Percentiles rank a stretch among this genome's conserved stretches.
Conservation (phyloP, 2,113 vertebrate species). For the Cyprinodon brontotheroides region DNA sequence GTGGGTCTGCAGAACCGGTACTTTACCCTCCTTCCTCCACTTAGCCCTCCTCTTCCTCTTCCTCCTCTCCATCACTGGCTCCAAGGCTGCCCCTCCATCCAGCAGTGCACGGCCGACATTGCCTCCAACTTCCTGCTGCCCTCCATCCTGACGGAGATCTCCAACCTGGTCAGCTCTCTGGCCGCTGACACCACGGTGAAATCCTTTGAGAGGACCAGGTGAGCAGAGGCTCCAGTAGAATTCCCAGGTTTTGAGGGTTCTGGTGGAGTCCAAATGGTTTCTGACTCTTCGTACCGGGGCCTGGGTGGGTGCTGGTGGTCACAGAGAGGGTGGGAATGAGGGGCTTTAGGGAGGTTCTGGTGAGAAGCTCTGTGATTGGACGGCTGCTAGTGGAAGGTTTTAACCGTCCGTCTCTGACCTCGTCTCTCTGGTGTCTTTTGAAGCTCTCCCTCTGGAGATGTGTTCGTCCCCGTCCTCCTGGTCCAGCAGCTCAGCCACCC, state of each 20-base stretch:
- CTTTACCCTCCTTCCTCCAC: not conserved
- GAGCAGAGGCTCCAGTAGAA: conserved; percentile 40
- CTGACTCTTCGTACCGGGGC: no score
- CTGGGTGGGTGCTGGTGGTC: no score
- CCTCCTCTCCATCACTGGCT: not conserved
- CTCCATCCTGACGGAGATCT: conserved; percentile 89
- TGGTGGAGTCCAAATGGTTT: no score
- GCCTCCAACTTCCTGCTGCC: conserved; percentile 92
- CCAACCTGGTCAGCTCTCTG: conserved; percentile 86
- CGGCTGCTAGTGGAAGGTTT: no score
- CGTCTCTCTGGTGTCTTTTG: not conserved
- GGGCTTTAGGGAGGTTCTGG: no score
- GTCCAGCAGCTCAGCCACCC: conserved; percentile 75
- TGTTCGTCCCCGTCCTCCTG: conserved; percentile 81
- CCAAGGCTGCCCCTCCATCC: conserved; percentile 91
- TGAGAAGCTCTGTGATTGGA: no score
- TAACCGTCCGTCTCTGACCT: no score
- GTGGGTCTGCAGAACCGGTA: not conserved
- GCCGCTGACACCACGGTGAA: conserved; percentile 90
- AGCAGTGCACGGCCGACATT: conserved; percentile 86
- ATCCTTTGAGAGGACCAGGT: conserved; percentile 90
- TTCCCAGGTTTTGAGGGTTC: no score
- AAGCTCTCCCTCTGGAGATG: conserved; percentile 73
- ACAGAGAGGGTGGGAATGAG: no score
- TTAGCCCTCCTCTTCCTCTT: not conserved